Evolutionary conservation across 2,888 invertebrate species (phyloP), one percentile per base, ranked within the genome.

Genomic region (Pandemis heparana): DNA sequence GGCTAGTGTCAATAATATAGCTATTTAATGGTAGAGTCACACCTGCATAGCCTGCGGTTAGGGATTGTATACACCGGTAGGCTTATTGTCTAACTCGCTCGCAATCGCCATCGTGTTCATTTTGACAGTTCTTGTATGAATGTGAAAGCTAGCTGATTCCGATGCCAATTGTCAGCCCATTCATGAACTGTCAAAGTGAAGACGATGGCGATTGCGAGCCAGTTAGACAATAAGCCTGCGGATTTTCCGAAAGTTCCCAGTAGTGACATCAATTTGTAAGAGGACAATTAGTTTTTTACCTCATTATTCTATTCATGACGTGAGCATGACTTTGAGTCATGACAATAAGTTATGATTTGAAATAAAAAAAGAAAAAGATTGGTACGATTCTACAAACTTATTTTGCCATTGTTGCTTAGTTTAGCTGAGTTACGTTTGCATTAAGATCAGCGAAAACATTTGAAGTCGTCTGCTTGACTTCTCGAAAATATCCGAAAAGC

Each of bases 1-100:
- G 10, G 81, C 78, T 83, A 81, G 77, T 69, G 64, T 18, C 79
- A 82, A 82, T 77, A 79, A 81, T 82, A 81, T 74, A 73, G 72
- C 77, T 79, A 38, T 77, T 79, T 79, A 75, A 80, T 76, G 78
- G n/a, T 51, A n/a, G 5, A 16, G 38, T 46, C 65, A 62, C 82
- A 81, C 81, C 80, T 82, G 82, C 79, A 78, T 32, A 32, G 23
- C 23, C 56, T 56, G 75, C 46, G 4, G 23, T 66, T n/a, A 74
- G 16, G 61, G 10, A 16, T 41, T 62, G 16, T 16, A 5, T 7
- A 65, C 51, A 63, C 23, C n/a, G n/a, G n/a, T n/a, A n/a, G n/a
- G n/a, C n/a, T n/a, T n/a, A n/a, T n/a, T n/a, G n/a, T n/a, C n/a
- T n/a, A n/a, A n/a, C n/a, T n/a, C n/a, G n/a, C n/a, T n/a, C n/a